These are phyloP conservation scores for Eublepharis macularius DNA, from an alignment of 2,113 vertebrate species.

Conservation along the genomic window DNA sequence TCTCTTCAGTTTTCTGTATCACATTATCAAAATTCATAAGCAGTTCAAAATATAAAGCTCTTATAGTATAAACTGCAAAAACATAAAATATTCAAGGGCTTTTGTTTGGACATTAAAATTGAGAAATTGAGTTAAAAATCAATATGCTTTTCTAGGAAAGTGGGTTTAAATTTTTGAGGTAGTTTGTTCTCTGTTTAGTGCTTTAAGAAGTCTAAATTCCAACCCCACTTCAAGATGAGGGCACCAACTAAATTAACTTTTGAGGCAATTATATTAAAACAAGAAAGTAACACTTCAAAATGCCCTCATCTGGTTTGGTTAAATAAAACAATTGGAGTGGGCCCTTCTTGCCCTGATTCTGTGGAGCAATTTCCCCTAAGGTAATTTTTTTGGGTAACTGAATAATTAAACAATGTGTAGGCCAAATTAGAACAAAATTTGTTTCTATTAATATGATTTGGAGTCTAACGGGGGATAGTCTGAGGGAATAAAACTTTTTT, in stretches of 20 bases:
- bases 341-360: not conserved
- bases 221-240: not conserved
- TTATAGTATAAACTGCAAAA: not conserved
- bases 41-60: not conserved
- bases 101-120: not conserved
- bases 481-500: no score
- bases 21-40: not conserved
- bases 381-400: not conserved
- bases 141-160: not conserved
- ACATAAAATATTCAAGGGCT: not conserved
- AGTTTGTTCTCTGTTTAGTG: not conserved
- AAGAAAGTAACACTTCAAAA: not conserved
- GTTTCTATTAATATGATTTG: not conserved
- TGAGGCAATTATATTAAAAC: not conserved
- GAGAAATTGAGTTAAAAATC: not conserved
- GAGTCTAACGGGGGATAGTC: not conserved
- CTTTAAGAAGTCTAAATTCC: not conserved
- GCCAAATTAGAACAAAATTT: not conserved
- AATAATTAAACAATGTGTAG: not conserved
- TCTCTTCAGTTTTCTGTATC: not conserved
- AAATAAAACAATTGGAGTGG: not conserved
- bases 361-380: not conserved
- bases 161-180: not conserved
- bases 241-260: not conserved
- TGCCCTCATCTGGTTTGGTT: not conserved